Base-by-base conservation (phyloP, 2,113 vertebrate species). In the Micronycteris hirsuta region DNA sequence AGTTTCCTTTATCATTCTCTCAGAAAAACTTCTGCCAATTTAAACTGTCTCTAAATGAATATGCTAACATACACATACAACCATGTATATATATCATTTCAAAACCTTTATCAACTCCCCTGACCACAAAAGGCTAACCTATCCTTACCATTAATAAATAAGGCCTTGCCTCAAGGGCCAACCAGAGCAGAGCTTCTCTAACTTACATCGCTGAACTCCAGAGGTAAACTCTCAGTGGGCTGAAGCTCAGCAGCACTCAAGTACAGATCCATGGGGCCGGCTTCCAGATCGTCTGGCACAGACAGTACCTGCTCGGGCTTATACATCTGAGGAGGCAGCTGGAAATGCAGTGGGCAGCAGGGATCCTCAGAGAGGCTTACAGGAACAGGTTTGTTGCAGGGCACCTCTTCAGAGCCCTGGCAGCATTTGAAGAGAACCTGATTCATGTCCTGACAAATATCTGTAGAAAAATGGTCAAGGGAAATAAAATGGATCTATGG, bases 141-240 rank as follows among this genome's bases (percentile, higher is more conserved):
- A 68, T 52, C 89, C 94, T 98, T 85, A 83, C 88, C 77, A 97
- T 76, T 89, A 96, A 83, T 68, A 95, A 77, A 63, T 47, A 96
- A 65, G 77, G 91, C 91, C 77, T 96, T 94, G 74, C 92, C 54
- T 91, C 92, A 87, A 89, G 86, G 87, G 49, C 86, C 91, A 93
- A 87, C 81, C 61, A 83, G 78, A 71, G 90, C 68, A 94, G 86
- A 43, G 92, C 95, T 97, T 94, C 97, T 97, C 97, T 93, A 68
- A 99, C 99, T 97, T 98, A 99, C 99, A 31, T 99, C 99, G 10
- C 99, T 99, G 98, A 99, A 99, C 97, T 99, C 99, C 96, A 99
- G 98, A 7, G 99, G 99, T 61, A 99, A 98, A 86, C 98, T 99
- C 98, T 99, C 99, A 0, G 99, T 99, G 97, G 99, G 99, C 98